Evolutionary conservation across 1,140 invertebrate species (phyloP).

Genomic region (Pollicipes pollicipes): DNA sequence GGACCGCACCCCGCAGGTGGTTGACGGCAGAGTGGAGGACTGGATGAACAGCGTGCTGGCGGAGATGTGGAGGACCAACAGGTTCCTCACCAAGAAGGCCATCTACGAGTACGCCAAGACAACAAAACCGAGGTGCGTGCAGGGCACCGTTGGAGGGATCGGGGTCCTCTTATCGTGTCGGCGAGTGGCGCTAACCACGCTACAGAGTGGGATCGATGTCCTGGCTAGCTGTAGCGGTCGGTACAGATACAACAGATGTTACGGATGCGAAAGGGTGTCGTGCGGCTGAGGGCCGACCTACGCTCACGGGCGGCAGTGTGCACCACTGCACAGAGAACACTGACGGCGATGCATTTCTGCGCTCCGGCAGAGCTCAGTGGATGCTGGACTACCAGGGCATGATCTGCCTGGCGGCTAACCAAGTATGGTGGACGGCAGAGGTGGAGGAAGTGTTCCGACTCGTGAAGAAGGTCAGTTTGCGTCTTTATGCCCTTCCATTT

Average conservation of each 20-base stretch:
- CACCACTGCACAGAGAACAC: no score
- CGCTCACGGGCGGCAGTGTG: no score
- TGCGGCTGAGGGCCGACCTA: constrained; percentile 35
- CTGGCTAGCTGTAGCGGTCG: no score
- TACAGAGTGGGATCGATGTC: no score
- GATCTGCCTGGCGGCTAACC: constrained; percentile 64
- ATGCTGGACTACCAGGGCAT: constrained; percentile 74
- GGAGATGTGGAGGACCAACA: constrained; percentile 67
- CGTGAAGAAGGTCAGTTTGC: constrained; percentile 32
- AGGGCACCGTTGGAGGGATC: no score
- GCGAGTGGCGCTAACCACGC: no score
- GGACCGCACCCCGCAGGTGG: no score
- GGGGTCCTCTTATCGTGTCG: no score
- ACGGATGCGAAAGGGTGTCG: no score
- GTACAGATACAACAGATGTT: no score
- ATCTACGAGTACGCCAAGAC: constrained; percentile 3
- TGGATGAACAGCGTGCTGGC: constrained; percentile 71
- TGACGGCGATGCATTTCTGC: no score
- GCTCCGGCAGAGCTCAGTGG: constrained; percentile 40
- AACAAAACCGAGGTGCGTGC: not conserved
- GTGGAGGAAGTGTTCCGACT: constrained; percentile 70
- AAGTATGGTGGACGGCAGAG: constrained; percentile 86
- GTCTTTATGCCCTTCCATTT: not conserved
- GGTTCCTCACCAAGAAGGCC: constrained; percentile 63
- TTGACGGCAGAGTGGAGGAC: constrained; percentile 55